Evolutionary conservation across 2,797 vertebrate species (phyloP).

Genomic region (Coregonus ussuriensis): DNA sequence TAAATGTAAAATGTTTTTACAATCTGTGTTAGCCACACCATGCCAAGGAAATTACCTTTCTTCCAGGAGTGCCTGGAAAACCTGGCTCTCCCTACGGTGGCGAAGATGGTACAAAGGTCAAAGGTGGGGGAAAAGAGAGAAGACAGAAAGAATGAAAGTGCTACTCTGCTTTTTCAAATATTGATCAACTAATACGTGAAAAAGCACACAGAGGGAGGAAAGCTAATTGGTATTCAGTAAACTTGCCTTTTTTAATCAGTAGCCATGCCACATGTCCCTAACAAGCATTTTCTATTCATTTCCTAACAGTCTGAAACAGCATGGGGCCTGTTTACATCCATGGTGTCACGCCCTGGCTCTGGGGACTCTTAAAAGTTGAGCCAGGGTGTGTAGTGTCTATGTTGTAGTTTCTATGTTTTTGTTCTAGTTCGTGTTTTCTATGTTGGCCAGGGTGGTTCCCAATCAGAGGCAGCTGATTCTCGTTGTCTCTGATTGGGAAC

Average conservation of each 20-base stretch:
- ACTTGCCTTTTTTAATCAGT: not conserved
- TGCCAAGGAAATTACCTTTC: conserved; percentile 77
- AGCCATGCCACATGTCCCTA: not conserved
- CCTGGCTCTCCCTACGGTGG: conserved; percentile 77
- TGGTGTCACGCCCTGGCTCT: too few species aligned
- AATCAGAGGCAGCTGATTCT: too few species aligned
- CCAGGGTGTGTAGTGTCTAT: too few species aligned
- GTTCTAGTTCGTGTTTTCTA: too few species aligned
- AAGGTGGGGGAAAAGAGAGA: conserved; percentile 20
- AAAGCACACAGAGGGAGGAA: not conserved
- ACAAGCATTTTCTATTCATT: not conserved
- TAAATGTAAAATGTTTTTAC: not conserved
- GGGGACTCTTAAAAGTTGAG: too few species aligned
- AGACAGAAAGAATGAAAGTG: conserved; percentile 20
- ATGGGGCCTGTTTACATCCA: not conserved
- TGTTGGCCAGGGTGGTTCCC: too few species aligned
- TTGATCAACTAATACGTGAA: too few species aligned
- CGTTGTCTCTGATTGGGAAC: too few species aligned
- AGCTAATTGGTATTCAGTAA: not conserved
- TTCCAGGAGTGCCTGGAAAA: conserved; percentile 78
- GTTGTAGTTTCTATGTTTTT: too few species aligned
- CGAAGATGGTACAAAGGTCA: conserved; percentile 16
- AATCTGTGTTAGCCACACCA: conserved; percentile 9
- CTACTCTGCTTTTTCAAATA: not conserved
- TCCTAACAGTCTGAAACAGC: not conserved